Evolutionary conservation across 2,888 invertebrate genomes (phyloP).

Genomic region (Ectemnius lituratus): DNA sequence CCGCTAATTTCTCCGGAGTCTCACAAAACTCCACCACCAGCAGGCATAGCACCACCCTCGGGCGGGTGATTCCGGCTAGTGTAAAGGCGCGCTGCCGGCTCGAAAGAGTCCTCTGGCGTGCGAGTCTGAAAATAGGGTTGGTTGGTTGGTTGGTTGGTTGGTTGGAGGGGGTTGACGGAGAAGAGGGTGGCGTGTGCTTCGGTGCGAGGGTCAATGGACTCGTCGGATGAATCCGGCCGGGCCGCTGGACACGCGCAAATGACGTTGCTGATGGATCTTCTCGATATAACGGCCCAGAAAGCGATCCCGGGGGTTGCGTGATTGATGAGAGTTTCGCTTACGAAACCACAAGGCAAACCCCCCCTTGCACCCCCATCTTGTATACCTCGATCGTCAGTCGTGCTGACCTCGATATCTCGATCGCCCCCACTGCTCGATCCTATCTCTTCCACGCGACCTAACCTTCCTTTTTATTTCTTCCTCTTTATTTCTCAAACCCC

Average conservation of each 20-base stretch:
- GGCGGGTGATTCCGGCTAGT: not conserved
- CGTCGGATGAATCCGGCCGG: slow-evolving; percentile 55
- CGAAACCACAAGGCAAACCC: slow-evolving; percentile 11
- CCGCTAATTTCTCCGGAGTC: slow-evolving; percentile 46
- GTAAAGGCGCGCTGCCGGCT: no score
- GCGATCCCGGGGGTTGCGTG: slow-evolving; percentile 44
- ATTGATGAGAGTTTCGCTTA: slow-evolving; percentile 66
- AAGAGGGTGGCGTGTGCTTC: not conserved
- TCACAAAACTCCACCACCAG: slow-evolving; percentile 32
- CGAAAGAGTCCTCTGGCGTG: no score
- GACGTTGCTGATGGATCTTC: slow-evolving; percentile 72
- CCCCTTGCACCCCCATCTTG: not conserved
- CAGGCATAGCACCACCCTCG: not conserved
- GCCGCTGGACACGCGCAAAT: slow-evolving; percentile 70
- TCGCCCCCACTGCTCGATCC: no score
- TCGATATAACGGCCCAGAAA: slow-evolving; percentile 31
- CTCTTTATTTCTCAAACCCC: not conserved
- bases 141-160: no score
- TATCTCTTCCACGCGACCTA: no score
- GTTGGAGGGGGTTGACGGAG: no score
- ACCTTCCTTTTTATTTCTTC: no score
- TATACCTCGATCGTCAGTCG: slow-evolving; percentile 43
- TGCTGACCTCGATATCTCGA: slow-evolving; percentile 57
- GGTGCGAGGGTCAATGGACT: slow-evolving; percentile 54
- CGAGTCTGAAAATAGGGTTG: not conserved